These are phyloP conservation scores for Sprattus sprattus DNA, from an alignment of 2,113 vertebrate species.

Conservation along the genomic window DNA sequence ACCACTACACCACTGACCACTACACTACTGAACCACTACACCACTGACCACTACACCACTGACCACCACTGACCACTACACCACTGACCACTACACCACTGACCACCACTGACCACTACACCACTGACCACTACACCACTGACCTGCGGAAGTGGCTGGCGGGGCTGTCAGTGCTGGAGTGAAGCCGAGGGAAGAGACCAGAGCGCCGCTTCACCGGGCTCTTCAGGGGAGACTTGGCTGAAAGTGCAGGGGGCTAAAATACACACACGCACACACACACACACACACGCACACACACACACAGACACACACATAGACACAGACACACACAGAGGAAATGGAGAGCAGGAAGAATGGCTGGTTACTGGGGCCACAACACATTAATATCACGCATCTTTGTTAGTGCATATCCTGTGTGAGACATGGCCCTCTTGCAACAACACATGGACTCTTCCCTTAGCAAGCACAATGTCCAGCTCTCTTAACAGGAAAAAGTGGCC, in stretches of 20 bases:
- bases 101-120: too few relatives aligned
- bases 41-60: too few relatives aligned
- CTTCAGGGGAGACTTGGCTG: constrained; percentile 85
- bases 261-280: constrained; percentile 26
- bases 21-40: too few relatives aligned
- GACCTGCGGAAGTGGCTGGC: constrained; percentile 83
- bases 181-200: constrained; percentile 90
- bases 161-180: constrained; percentile 84
- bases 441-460: background rate
- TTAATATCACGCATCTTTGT: background rate
- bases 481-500: background rate
- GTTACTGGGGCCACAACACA: background rate
- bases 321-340: background rate
- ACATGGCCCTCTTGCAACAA: background rate
- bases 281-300: background rate
- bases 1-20: too few relatives aligned
- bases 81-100: too few relatives aligned
- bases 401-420: background rate
- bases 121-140: too few relatives aligned
- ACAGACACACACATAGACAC: background rate
- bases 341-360: background rate
- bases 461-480: background rate
- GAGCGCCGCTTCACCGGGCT: constrained; percentile 94
- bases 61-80: too few relatives aligned
- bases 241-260: constrained; percentile 78